A percentile compares a stretch with the other conserved stretches of the same genome.
Evolutionary conservation across 2,113 vertebrate species (phyloP).

Genomic region (Acanthisitta chloris): DNA sequence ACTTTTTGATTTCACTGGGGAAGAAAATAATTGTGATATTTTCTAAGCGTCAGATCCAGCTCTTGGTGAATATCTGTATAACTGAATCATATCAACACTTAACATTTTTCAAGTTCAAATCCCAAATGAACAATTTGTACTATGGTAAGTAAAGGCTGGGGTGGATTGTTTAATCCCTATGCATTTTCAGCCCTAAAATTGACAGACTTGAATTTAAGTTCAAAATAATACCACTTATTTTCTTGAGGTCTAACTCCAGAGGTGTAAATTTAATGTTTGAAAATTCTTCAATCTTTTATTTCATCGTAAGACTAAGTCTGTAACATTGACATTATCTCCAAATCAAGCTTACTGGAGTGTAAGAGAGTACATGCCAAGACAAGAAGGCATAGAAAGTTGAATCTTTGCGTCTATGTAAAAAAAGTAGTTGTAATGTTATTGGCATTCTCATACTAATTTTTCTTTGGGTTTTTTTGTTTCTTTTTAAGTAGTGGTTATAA

Average conservation of each 20-base stretch:
- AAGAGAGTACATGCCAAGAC: neutral
- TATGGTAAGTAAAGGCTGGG: neutral
- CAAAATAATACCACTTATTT: neutral
- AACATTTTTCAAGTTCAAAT: neutral
- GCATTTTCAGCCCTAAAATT: neutral
- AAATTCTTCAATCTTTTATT: neutral
- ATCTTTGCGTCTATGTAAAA: neutral
- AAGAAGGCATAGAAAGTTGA: neutral
- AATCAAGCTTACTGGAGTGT: neutral
- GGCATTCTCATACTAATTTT: neutral
- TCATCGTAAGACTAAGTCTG: neutral
- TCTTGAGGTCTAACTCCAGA: neutral
- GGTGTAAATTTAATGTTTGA: neutral
- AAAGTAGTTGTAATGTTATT: neutral
- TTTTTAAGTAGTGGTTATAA: neutral
- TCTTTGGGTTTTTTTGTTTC: neutral
- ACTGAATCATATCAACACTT: neutral
- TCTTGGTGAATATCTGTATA: neutral
- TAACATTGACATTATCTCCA: neutral
- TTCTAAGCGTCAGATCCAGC: neutral
- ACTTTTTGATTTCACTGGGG: neutral
- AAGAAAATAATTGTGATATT: neutral
- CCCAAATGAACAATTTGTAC: neutral
- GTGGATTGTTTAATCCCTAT: neutral
- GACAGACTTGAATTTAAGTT: neutral